A percentile compares a stretch with the other conserved stretches of the same genome.
phyloP scores from a whole-genome alignment of 2,113 vertebrate species.

The Corythoichthys intestinalis region DNA sequence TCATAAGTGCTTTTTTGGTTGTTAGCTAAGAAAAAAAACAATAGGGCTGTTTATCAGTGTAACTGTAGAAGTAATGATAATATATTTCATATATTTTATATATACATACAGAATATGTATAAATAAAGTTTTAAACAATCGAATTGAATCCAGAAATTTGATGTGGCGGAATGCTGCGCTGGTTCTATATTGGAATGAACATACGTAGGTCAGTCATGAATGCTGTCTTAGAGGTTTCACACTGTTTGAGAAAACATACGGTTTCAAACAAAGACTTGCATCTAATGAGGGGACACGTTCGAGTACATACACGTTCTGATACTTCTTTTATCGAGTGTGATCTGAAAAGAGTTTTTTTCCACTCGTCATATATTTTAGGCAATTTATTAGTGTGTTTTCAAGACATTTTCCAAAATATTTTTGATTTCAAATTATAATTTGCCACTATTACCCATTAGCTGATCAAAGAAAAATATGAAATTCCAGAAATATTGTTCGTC shows the following conservation, averaged over 20 bases:
- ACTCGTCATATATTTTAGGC: no score
- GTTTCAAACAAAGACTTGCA: slow-evolving; percentile 58
- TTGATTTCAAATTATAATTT: no score
- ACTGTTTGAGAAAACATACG: slow-evolving; percentile 51
- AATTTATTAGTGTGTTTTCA: no score
- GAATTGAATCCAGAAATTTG: slow-evolving; percentile 13
- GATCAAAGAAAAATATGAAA: no score
- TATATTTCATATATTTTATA: not conserved
- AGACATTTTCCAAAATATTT: no score
- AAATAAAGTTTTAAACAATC: no score
- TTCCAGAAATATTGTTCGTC: no score
- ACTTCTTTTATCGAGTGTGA: slow-evolving; percentile 37
- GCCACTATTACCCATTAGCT: no score
- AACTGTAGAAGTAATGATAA: slow-evolving; percentile 47
- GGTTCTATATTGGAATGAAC: slow-evolving; percentile 60
- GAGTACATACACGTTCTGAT: slow-evolving; percentile 37
- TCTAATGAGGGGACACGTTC: slow-evolving; percentile 44
- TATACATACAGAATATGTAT: not conserved
- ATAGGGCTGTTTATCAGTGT: not conserved
- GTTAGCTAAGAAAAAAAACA: slow-evolving; percentile 35
- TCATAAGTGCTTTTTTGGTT: slow-evolving; percentile 58
- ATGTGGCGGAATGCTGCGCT: slow-evolving; percentile 46
- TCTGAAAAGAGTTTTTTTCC: not conserved
- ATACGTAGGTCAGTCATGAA: slow-evolving; percentile 54
- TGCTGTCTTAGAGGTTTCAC: slow-evolving; percentile 58